Evolutionary conservation across 2,888 invertebrate genomes (phyloP), one percentile per base, ranked within the genome.

Genomic region (Deroplatys truncata): DNA sequence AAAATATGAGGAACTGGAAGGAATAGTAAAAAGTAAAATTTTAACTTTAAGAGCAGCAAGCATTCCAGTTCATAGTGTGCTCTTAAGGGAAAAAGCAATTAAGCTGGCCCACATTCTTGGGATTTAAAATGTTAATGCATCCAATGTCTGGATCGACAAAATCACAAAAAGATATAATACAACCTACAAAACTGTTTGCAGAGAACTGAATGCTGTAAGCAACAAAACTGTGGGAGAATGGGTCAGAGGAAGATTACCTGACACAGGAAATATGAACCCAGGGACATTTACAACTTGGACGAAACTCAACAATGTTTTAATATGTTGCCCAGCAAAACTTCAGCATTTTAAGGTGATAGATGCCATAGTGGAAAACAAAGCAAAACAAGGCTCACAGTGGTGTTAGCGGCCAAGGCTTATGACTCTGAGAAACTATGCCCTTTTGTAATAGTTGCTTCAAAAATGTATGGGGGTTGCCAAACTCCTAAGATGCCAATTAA

Each of bases 381-480:
- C n/a, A 72, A 31, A 29, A 72, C 49, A 16, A 84, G 88, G 28
- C n/a, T 88, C 15, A 88, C 85, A 20, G 88, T 88, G 49, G 20
- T 88, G 10, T 56, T 56, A 16, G 29, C 72, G n/a, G 84, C 84
- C 49, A 88, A 84, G 43, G 35, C 35, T 35, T 87, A 89, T 88
- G 90, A 88, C 82, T 87, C 85, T 29, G 89, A 90, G 43, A 89
- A 90, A 35, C 89, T 87, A 16, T 56, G 72, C 31, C 88, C 49
- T 15, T 87, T 90, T 25, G 86, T 88, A 25, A 31, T 90, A 82
- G 90, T 88, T 0, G 90, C 82, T 85, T 86, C 89, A 35, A 84
- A 89, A 86, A 85, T 90, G 72, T 82, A 49, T 87, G 29, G 84
- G 25, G 28, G 82, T 29, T 86, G 88, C 16, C 86, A 86, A 72